Evolutionary conservation across 1,140 invertebrate species (phyloP).

Genomic region (Latrodectus geometricus): DNA sequence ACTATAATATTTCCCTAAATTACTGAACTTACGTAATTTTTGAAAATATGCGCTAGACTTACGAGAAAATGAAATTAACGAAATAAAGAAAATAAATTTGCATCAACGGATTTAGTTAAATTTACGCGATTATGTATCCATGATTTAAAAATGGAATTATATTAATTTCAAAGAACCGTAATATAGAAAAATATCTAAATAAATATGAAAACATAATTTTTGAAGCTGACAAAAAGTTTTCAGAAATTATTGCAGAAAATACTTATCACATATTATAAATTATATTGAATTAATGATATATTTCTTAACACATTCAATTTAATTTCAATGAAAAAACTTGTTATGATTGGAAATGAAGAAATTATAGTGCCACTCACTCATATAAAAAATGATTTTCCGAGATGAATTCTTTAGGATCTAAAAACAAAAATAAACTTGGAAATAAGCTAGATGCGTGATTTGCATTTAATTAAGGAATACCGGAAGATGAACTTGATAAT

Average conservation of each 20-base stretch:
- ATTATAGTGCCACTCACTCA: not conserved
- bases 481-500: constrained; percentile 29
- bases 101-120: too few relatives aligned
- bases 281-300: constrained; percentile 25
- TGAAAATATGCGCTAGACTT: not conserved
- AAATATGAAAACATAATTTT: too few relatives aligned
- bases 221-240: not conserved
- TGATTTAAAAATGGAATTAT: too few relatives aligned
- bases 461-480: constrained; percentile 29
- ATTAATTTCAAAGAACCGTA: too few relatives aligned
- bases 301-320: not conserved
- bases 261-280: constrained; percentile 24
- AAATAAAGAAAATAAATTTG: too few relatives aligned
- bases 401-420: constrained; percentile 32
- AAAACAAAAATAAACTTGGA: constrained; percentile 13
- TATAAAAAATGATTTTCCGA: constrained; percentile 24
- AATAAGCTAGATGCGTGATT: constrained; percentile 10
- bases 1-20: too few relatives aligned
- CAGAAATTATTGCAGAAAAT: constrained; percentile 31
- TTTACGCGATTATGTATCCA: too few relatives aligned
- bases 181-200: too few relatives aligned
- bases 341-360: not conserved
- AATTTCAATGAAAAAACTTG: constrained; percentile 23
- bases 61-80: too few relatives aligned
- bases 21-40: not conserved